Evolutionary conservation across 2,797 vertebrate genomes (phyloP).

Genomic region (Sebastes steindachneri): DNA sequence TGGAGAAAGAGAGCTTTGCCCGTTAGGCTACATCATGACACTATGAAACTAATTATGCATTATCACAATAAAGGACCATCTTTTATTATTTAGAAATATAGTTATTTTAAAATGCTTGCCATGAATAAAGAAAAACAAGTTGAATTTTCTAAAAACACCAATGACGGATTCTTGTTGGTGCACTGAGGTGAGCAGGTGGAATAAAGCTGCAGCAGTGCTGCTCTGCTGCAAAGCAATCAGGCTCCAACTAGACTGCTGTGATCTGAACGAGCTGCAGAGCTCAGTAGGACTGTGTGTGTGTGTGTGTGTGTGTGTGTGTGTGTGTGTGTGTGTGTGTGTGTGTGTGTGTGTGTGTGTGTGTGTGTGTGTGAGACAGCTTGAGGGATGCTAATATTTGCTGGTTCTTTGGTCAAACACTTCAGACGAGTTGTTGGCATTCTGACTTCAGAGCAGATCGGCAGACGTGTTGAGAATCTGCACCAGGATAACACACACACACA

Average conservation of each 20-base stretch:
- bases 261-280: not conserved
- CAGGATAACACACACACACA: slow-evolving; percentile 17
- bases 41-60: too few species aligned
- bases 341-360: slow-evolving; percentile 18
- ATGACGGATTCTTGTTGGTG: not conserved
- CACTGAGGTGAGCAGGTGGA: not conserved
- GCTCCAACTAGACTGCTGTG: slow-evolving; percentile 11
- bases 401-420: slow-evolving; percentile 79
- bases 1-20: too few species aligned
- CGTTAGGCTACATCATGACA: too few species aligned
- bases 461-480: slow-evolving; percentile 67
- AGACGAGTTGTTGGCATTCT: slow-evolving; percentile 62
- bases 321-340: slow-evolving; percentile 20
- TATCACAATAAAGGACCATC: too few species aligned
- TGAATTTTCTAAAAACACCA: too few species aligned
- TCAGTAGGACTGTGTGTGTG: too few species aligned
- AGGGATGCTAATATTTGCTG: slow-evolving; percentile 72
- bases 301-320: not conserved
- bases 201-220: not conserved
- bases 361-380: slow-evolving; percentile 37
- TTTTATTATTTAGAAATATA: too few species aligned
- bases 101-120: too few species aligned
- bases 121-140: too few species aligned
- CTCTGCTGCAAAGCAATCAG: slow-evolving; percentile 20
- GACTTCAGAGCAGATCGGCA: slow-evolving; percentile 72